Conservation (phyloP, 2,113 vertebrate genomes). For the Cavia aperea region DNA sequence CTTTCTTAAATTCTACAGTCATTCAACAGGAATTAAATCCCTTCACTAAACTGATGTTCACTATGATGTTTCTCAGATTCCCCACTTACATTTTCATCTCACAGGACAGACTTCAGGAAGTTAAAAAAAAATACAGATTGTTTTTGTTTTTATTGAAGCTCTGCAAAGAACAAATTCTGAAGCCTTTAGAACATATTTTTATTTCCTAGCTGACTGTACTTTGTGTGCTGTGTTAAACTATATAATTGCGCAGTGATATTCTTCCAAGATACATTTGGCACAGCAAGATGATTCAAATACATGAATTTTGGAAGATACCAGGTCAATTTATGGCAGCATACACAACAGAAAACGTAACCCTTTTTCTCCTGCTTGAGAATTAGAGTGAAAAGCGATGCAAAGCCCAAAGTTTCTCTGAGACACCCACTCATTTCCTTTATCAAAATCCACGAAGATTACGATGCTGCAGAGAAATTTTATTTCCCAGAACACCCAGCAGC, state of each 20-base stretch:
- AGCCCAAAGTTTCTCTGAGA: neutral
- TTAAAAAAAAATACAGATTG: neutral
- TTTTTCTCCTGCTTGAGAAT: neutral
- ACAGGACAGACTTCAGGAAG: neutral
- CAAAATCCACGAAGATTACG: slow-evolving; percentile 31
- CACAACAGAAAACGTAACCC: neutral
- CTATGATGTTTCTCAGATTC: neutral
- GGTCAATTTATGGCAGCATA: neutral
- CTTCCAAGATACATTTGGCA: neutral
- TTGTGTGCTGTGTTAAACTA: neutral
- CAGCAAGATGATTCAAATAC: neutral
- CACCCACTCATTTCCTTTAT: neutral
- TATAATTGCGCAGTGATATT: neutral
- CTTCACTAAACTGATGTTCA: neutral
- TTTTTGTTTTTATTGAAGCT: slow-evolving; percentile 28
- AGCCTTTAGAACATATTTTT: neutral
- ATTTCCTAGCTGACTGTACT: neutral
- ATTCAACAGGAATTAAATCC: neutral
- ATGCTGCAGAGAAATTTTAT: neutral
- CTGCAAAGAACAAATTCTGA: neutral
- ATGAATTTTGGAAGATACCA: slow-evolving; percentile 3
- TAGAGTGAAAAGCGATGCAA: neutral
- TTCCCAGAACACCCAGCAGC: neutral
- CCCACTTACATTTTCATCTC: slow-evolving; percentile 16
- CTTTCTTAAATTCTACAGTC: slow-evolving; percentile 20